phyloP scores from a whole-genome alignment of 2,113 vertebrate genomes.

The Paramormyrops kingsleyae region DNA sequence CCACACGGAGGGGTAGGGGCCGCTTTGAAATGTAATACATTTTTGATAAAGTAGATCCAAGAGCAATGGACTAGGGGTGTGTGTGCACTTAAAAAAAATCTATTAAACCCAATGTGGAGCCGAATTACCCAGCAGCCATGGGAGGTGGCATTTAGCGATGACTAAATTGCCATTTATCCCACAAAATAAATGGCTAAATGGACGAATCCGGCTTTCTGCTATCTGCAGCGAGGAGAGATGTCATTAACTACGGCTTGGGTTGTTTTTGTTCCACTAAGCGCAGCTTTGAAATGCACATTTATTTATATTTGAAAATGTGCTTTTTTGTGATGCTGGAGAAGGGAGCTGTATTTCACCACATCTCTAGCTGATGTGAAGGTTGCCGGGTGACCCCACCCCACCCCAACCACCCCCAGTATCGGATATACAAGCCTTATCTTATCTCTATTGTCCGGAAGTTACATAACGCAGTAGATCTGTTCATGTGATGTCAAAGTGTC shows the following conservation, averaged over 20 bases:
- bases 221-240: constrained; percentile 46
- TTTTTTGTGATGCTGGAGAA: background rate
- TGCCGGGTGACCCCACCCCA: background rate
- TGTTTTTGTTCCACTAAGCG: constrained; percentile 27
- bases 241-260: constrained; percentile 33
- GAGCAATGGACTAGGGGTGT: constrained; percentile 33
- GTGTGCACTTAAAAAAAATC: constrained; percentile 30
- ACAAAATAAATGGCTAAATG: constrained; percentile 57
- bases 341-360: background rate
- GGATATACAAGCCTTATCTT: background rate
- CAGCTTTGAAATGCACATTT: constrained; percentile 23
- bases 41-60: constrained; percentile 43
- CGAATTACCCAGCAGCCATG: constrained; percentile 49
- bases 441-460: background rate
- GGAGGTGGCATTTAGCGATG: constrained; percentile 66
- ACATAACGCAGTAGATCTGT: background rate
- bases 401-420: background rate
- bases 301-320: constrained; percentile 16
- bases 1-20: constrained; percentile 29
- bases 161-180: constrained; percentile 59
- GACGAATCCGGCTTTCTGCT: constrained; percentile 50
- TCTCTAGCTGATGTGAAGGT: background rate
- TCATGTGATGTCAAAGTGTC: background rate
- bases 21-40: constrained; percentile 38
- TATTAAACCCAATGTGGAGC: constrained; percentile 49